phyloP scores from a whole-genome alignment of 1,140 invertebrate species.

The Scaptomyza hsui region DNA sequence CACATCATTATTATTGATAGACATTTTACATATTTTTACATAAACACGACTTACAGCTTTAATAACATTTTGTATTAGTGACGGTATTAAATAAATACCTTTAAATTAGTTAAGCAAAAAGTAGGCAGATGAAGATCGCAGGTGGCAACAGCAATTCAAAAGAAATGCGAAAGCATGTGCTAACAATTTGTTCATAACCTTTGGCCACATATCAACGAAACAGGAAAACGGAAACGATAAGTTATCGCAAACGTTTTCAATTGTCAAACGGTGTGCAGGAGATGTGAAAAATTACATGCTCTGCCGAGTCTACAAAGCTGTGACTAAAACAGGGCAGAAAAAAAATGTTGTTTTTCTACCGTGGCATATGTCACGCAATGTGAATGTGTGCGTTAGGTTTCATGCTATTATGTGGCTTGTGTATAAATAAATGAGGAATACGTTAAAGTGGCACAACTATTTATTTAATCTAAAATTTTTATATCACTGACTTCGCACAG shows the following conservation, averaged over 20 bases:
- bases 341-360: background rate
- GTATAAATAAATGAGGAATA: background rate
- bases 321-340: background rate
- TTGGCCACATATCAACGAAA: conserved; percentile 47
- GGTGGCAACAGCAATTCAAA: conserved; percentile 37
- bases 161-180: conserved; percentile 66
- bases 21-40: too few relatives aligned
- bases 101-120: conserved; percentile 13
- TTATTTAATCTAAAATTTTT: too few relatives aligned
- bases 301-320: conserved; percentile 25
- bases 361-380: too few relatives aligned
- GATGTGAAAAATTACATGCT: conserved; percentile 29
- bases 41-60: too few relatives aligned
- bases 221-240: conserved; percentile 37
- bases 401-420: background rate
- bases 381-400: too few relatives aligned
- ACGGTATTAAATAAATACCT: conserved; percentile 27
- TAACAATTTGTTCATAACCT: conserved; percentile 69
- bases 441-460: too few relatives aligned
- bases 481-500: too few relatives aligned
- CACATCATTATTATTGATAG: conserved; percentile 8
- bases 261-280: conserved; percentile 10
- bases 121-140: conserved; percentile 25
- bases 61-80: conserved; percentile 9
- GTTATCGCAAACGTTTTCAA: conserved; percentile 49